phyloP scores from a whole-genome alignment of 2,888 invertebrate species.

The Eledona agricola region DNA sequence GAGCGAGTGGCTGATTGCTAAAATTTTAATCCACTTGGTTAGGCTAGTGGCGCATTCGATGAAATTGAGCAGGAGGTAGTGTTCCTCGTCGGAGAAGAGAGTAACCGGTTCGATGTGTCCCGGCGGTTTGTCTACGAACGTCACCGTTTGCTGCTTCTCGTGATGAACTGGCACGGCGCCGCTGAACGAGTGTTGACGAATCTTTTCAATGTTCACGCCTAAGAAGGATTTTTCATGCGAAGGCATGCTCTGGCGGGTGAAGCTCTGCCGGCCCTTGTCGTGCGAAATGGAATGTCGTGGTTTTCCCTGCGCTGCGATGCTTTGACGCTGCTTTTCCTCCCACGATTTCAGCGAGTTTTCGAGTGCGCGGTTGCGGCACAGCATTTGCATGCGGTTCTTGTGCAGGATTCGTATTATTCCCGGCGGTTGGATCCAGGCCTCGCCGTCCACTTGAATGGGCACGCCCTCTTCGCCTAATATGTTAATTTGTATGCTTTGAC shows the following conservation, averaged over 20 bases:
- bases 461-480: conserved; percentile 91
- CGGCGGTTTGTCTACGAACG: conserved; percentile 56
- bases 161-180: conserved; percentile 55
- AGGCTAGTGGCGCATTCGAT: conserved; percentile 85
- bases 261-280: conserved; percentile 58
- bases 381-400: conserved; percentile 96
- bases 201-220: conserved; percentile 60
- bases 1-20: conserved; percentile 71
- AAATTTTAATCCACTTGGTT: conserved; percentile 80
- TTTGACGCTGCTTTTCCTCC: conserved; percentile 83
- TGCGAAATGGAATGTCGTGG: conserved; percentile 60
- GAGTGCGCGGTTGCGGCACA: conserved; percentile 88
- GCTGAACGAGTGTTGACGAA: conserved; percentile 61
- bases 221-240: conserved; percentile 59
- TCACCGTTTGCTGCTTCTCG: conserved; percentile 53
- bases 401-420: conserved; percentile 96
- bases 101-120: conserved; percentile 59
- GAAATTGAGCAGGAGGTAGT: conserved; percentile 75
- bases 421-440: conserved; percentile 97
- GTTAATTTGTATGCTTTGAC: conserved; percentile 94
- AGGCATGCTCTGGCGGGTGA: conserved; percentile 61
- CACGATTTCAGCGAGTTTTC: conserved; percentile 89
- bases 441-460: conserved; percentile 96
- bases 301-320: conserved; percentile 65
- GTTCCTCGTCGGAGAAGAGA: conserved; percentile 71